phyloP scores from a whole-genome alignment of 2,888 invertebrate genomes.

The Sialis lutaria region DNA sequence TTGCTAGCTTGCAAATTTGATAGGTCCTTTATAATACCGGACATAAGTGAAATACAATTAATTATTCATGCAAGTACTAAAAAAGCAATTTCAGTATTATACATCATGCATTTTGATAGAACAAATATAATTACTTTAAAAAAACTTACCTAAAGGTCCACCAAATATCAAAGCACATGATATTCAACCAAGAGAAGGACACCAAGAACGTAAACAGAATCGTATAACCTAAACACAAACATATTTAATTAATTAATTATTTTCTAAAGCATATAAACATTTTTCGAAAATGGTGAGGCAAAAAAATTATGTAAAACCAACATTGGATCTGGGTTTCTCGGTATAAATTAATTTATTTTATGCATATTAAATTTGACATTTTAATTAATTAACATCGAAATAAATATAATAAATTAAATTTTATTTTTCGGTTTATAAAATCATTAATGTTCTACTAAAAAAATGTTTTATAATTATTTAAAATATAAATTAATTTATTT shows the following conservation, averaged over 20 bases:
- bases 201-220: constrained; percentile 51
- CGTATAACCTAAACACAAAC: constrained; percentile 37
- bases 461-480: background rate
- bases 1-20: no score
- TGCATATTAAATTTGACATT: background rate
- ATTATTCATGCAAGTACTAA: no score
- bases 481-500: background rate
- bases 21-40: no score
- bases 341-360: background rate
- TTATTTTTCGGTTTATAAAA: no score
- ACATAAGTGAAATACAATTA: no score
- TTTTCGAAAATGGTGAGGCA: no score
- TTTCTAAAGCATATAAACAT: constrained; percentile 1
- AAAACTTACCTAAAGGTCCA: constrained; percentile 67
- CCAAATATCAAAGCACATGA: constrained; percentile 71
- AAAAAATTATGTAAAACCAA: no score
- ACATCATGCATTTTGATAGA: no score
- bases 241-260: background rate
- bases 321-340: no score
- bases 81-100: no score
- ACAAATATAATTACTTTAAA: no score
- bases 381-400: background rate
- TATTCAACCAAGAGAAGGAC: constrained; percentile 59
- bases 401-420: background rate
- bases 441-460: no score